Evolutionary conservation across 2,888 invertebrate species (phyloP), one percentile per base, ranked within the genome.

Genomic region (Caenorhabditis doughertyi): DNA sequence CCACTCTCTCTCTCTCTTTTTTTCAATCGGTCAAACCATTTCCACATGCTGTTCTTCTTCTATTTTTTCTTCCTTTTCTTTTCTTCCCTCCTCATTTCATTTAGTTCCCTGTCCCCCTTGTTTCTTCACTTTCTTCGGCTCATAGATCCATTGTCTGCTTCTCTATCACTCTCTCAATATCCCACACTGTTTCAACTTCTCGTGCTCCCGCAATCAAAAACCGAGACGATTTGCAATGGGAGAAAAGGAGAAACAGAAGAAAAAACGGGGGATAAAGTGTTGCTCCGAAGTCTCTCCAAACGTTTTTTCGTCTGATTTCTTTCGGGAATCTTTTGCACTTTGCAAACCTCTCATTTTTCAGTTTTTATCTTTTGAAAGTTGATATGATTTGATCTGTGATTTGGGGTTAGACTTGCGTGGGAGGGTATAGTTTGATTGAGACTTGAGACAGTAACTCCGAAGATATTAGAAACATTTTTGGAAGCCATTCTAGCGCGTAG

Each of bases 121-220:
- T 49, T 4, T 44, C 9, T 29, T 23, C 44, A 21, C 21, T 42
- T 9, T 76, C 39, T 35, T 55, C 49, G 4, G 32, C 65, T 51
- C 51, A n/a, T 16, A 55, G 55, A 55, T 55, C 55, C 32, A 7
- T 32, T 49, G 18, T 49, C 49, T 49, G 32, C 25, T n/a, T 27
- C 25, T n/a, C 35, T 35, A 8, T 27, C 25, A 18, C 56, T 9
- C 58, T 67, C 71, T 35, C 4, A 25, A 4, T 13, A 35, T 49
- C 23, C 51, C 13, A 8, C 8, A 23, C 39, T 62, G 27, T 64
- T 53, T 64, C 44, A 16, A 29, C 62, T 29, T 39, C 49, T 60
- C 67, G 77, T 68, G 77, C 60, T 68, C 60, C 60, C 77, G 77
- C 68, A 77, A 77, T 77, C 77, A 68, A 76, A 49, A 65, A 29